Evolutionary conservation across 37 sponge, comb jelly and placozoan species (phyloP).

Genomic region (Aplysina aerophoba): DNA sequence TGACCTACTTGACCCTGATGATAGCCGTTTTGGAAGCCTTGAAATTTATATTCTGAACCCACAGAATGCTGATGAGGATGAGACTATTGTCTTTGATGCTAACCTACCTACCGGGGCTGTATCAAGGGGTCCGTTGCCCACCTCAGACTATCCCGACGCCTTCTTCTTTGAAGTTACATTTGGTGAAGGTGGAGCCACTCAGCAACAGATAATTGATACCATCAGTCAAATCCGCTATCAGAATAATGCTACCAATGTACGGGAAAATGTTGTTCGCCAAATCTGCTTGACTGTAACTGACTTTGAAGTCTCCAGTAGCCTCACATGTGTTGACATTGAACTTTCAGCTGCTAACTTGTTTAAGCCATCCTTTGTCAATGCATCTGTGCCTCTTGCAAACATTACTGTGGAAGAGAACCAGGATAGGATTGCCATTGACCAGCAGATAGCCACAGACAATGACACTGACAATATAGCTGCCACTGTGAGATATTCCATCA

Average conservation of each 20-base stretch:
- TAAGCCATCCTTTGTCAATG: slow-evolving; percentile 48
- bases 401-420: background rate
- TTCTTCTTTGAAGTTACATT: slow-evolving; percentile 57
- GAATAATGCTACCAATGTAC: slow-evolving; percentile 49
- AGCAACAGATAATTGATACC: slow-evolving; percentile 26
- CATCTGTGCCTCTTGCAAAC: background rate
- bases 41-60: slow-evolving; percentile 60
- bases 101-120: slow-evolving; percentile 41
- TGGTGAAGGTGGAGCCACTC: slow-evolving; percentile 29
- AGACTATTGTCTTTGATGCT: slow-evolving; percentile 56
- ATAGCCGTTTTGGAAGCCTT: slow-evolving; percentile 42
- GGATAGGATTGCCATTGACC: slow-evolving; percentile 18
- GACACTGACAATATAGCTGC: slow-evolving; percentile 51
- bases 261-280: slow-evolving; percentile 35
- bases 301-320: slow-evolving; percentile 33
- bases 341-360: slow-evolving; percentile 63
- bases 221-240: slow-evolving; percentile 59
- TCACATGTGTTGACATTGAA: slow-evolving; percentile 63
- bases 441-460: slow-evolving; percentile 51
- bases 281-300: slow-evolving; percentile 66
- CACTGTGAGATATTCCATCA: slow-evolving; percentile 47
- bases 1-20: slow-evolving; percentile 59
- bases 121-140: slow-evolving; percentile 50
- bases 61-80: slow-evolving; percentile 50
- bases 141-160: background rate